These are phyloP conservation scores for Xylota sylvarum DNA, from an alignment of 2,888 invertebrate genomes.

Conservation along the genomic window DNA sequence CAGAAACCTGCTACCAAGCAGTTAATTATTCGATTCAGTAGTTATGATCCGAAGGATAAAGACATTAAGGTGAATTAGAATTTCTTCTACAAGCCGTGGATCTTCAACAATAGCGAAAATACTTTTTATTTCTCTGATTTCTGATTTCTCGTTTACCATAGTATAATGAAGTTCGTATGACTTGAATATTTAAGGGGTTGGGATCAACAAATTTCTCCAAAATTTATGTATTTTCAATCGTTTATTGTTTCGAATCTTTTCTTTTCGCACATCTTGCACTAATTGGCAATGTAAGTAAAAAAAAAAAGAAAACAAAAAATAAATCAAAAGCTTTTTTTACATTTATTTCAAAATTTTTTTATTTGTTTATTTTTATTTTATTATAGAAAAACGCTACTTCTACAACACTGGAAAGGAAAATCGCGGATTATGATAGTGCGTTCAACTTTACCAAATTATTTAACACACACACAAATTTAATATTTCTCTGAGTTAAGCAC, in stretches of 20 bases:
- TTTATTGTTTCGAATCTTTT: conserved; percentile 22
- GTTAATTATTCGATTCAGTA: too few species aligned
- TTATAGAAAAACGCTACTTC: conserved; percentile 59
- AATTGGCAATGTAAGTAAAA: conserved; percentile 73
- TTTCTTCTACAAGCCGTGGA: too few species aligned
- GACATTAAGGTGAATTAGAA: too few species aligned
- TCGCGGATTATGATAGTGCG: conserved; percentile 52
- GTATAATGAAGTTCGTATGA: too few species aligned
- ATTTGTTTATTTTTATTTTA: conserved; percentile 59
- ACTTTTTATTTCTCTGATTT: too few species aligned
- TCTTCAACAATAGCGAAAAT: too few species aligned
- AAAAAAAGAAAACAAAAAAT: conserved; percentile 1
- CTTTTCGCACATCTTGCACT: conserved; percentile 32
- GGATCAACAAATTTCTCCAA: too few species aligned
- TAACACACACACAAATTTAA: background rate
- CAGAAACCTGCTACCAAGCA: too few species aligned
- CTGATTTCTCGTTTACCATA: too few species aligned
- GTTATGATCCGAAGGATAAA: too few species aligned
- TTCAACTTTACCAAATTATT: conserved; percentile 41
- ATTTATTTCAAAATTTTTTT: conserved; percentile 48
- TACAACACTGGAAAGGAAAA: conserved; percentile 71
- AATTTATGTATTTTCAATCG: background rate
- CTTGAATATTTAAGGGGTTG: too few species aligned
- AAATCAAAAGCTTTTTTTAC: conserved; percentile 25
- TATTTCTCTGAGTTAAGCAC: conserved; percentile 36